Evolutionary conservation across 2,113 vertebrate species (phyloP), one percentile per base, ranked within the genome.

Genomic region (Circaetus gallicus): DNA sequence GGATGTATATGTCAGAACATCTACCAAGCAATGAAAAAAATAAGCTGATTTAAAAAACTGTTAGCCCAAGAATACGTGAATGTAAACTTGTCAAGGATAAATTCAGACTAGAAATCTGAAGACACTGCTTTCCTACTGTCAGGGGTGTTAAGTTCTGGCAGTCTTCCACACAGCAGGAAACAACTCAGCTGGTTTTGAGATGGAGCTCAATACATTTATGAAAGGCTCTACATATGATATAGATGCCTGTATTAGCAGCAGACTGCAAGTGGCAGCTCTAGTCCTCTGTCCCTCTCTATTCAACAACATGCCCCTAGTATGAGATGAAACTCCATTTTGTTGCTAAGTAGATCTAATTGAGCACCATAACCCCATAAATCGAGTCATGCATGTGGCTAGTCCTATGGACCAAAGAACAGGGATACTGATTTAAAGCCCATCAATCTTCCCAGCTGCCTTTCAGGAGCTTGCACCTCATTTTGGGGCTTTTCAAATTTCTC

Each of bases 261-360:
- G 26, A 11, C 43, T 40, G 38, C 0, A 0, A n/a, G 28, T 0
- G 49, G 49, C 40, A 76, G 74, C 36, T 67, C 25, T 25, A 22
- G 43, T 47, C 59, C 53, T 73, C 50, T 47, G 21, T 31, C 71
- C 65, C 61, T 81, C 61, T 81, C 59, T 55, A 1, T 32, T 43
- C 43, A 82, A 52, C 40, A 62, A 21, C 12, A 8, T 11, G 55
- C 3, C 40, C 61, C 62, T 14, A 49, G 25, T 10, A 25, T 4
- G 29, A 74, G 32, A 72, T 15, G 10, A 21, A 95, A 61, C 18
- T 93, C 70, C 38, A 24, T 47, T 77, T 17, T 31, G 36, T n/a
- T 16, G 24, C 49, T 53, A 69, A 53, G 31, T 2, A 89, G 50
- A 78, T 78, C 7, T 5, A 91, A 89, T 28, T 0, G 0, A 73